Percentiles rank a stretch among this genome's conserved stretches.
Evolutionary conservation across 2,113 vertebrate genomes (phyloP).

Genomic region (Panthera uncia): DNA sequence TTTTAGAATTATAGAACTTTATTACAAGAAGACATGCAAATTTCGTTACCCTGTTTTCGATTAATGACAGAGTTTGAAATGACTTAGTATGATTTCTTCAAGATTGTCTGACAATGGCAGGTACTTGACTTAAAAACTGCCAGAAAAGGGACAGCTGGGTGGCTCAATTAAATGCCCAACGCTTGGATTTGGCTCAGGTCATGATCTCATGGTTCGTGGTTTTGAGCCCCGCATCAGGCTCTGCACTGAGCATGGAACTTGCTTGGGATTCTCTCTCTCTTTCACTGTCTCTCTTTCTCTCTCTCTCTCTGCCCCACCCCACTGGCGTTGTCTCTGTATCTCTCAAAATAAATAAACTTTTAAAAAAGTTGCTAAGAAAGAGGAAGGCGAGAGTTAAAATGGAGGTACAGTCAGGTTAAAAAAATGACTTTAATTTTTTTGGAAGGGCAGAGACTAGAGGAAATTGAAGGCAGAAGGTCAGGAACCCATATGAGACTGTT

Average conservation of each 20-base stretch:
- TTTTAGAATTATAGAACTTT: not conserved
- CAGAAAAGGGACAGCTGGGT: no score
- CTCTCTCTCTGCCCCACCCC: no score
- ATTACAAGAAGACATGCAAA: not conserved
- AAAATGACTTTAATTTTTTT: not conserved
- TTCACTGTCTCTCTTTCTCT: no score
- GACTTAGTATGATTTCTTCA: not conserved
- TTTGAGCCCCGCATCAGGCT: no score
- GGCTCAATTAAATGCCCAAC: no score
- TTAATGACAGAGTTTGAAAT: not conserved
- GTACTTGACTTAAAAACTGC: not conserved
- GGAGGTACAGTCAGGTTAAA: not conserved
- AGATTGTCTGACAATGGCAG: not conserved
- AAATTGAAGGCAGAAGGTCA: not conserved
- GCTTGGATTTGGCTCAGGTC: no score
- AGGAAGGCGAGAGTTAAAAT: not conserved
- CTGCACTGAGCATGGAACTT: no score
- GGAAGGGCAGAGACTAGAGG: not conserved
- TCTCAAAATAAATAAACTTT: no score
- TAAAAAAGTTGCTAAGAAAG: not conserved
- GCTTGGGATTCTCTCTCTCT: no score
- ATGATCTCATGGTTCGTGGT: no score
- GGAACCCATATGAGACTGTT: rapidly evolving
- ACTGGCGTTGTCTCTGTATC: no score
- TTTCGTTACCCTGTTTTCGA: not conserved